Evolutionary conservation across 2,113 vertebrate species (phyloP), one percentile per base, ranked within the genome.

Genomic region (Vulpes vulpes): DNA sequence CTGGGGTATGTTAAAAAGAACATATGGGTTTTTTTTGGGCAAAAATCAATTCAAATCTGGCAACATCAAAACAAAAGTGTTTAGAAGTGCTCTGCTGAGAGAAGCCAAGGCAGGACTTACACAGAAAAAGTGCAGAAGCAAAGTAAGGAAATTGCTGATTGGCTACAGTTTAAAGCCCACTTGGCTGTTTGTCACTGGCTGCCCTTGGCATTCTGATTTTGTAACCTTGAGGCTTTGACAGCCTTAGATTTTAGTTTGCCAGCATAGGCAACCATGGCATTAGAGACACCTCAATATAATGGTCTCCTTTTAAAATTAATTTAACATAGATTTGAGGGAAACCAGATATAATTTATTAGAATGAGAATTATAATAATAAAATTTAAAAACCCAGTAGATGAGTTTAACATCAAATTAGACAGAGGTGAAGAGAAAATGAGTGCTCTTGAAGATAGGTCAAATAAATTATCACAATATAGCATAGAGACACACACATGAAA

Each of bases 321-420:
- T n/a, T 83, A 83, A 49, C 32, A 43, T 15, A 92, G 19, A 95
- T 74, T 57, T 93, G 81, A 96, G 82, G 53, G 81, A 71, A 97
- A 80, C 25, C 49, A 76, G 32, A 16, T 85, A 35, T 60, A 79
- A 91, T 91, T 91, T 93, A 60, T 91, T 89, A 64, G 55, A 93
- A 93, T 85, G 27, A 95, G 78, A 91, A 76, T 83, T 79, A 60
- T 74, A 89, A 74, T 85, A 92, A 91, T 38, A 96, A 80, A 74
- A 65, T 65, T 67, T 3, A 49, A 71, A 97, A 85, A 69, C 20
- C 2, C 60, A 53, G 20, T 32, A 30, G n/a, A 53, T 87, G 59
- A 60, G 27, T 83, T 93, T 93, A 91, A 88, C 27, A 30, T 80
- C 30, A 84, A 67, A 94, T 83, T 91, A 83, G 74, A 64, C 3